Evolutionary conservation across 1,140 invertebrate genomes (phyloP), one percentile per base, ranked within the genome.

Genomic region (Bombyx mandarina): DNA sequence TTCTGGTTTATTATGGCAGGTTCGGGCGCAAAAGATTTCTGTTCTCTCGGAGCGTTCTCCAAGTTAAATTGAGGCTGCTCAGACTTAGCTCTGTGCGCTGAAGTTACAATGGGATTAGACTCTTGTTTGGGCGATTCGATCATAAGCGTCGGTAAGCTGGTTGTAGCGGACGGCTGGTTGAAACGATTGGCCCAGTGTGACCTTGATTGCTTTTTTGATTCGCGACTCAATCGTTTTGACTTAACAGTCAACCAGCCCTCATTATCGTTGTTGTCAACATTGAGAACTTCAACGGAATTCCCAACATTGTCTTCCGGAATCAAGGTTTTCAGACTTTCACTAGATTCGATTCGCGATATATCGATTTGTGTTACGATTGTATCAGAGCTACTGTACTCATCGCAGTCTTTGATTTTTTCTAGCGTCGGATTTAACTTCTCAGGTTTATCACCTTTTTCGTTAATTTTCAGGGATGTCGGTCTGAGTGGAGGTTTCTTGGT

Each of bases 161-260:
- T 91, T 49, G 91, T 92, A 1, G 91, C 91, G 2, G 91, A 92
- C 12, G 92, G 91, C 65, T 92, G 91, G 75, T 92, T 89, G 64
- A 92, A 92, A 65, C 91, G 85, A 66, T 91, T 91, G 6, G 90
- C 84, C 92, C 92, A 93, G 60, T 91, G 89, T 44, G 90, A 88
- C 69, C 90, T 90, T 8, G 82, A 88, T 44, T 90, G 77, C 60
- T 88, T 87, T 68, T 89, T 87, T 5, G 80, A 85, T 70, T 86
- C 84, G 6, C 82, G 74, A 48, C 85, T 89, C 46, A 90, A 73
- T 22, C 91, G 82, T 49, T 89, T 81, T 60, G 89, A 91, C 76
- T 92, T 92, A 2, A 93, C 91, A 1, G 91, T 92, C 12, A 92
- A 75, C 91, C 92, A 93, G 9, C 91, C 91, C 68, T 92, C 91